These are phyloP conservation scores for Drosophila heteroneura DNA, from an alignment of 2,888 invertebrate species.

Conservation along the genomic window DNA sequence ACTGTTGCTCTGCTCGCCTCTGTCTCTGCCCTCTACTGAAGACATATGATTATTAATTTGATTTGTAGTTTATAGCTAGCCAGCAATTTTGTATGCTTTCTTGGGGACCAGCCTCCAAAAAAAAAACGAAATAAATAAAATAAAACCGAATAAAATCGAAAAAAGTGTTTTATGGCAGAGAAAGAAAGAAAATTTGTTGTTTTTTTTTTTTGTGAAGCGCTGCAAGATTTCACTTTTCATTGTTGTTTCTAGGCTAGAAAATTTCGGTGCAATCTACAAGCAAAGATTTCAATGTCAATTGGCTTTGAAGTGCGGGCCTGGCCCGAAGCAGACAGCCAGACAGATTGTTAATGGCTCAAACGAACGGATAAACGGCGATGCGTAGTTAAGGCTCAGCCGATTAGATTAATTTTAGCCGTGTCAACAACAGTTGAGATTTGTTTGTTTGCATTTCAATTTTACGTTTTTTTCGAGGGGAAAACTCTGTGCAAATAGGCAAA, in stretches of 20 bases:
- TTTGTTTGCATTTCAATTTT: slow-evolving; percentile 18
- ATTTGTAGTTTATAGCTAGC: slow-evolving; percentile 63
- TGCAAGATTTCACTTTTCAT: slow-evolving; percentile 71
- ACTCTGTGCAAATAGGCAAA: slow-evolving; percentile 10
- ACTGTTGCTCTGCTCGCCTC: slow-evolving; percentile 6
- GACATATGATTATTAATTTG: slow-evolving; percentile 80
- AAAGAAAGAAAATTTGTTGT: slow-evolving; percentile 16
- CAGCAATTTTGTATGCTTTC: slow-evolving; percentile 64
- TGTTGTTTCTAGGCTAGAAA: slow-evolving; percentile 35
- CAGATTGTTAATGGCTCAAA: slow-evolving; percentile 8
- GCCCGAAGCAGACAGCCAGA: slow-evolving; percentile 10
- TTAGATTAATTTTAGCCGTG: background rate
- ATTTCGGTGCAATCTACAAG: slow-evolving; percentile 49
- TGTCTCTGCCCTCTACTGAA: slow-evolving; percentile 21
- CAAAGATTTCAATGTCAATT: slow-evolving; percentile 71
- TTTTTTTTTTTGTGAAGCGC: background rate
- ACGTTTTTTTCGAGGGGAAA: background rate
- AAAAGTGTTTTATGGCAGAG: slow-evolving; percentile 41
- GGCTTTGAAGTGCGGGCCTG: slow-evolving; percentile 40
- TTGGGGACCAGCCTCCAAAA: slow-evolving; percentile 16
- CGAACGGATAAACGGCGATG: background rate
- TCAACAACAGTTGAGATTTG: slow-evolving; percentile 3
- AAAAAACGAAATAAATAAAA: background rate
- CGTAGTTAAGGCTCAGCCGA: background rate
- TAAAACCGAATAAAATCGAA: slow-evolving; percentile 4